A percentile compares a stretch with the other conserved stretches of the same genome.
These are phyloP conservation scores for Drosophila paranaensis DNA, from an alignment of 2,888 invertebrate species.

Conservation along the genomic window DNA sequence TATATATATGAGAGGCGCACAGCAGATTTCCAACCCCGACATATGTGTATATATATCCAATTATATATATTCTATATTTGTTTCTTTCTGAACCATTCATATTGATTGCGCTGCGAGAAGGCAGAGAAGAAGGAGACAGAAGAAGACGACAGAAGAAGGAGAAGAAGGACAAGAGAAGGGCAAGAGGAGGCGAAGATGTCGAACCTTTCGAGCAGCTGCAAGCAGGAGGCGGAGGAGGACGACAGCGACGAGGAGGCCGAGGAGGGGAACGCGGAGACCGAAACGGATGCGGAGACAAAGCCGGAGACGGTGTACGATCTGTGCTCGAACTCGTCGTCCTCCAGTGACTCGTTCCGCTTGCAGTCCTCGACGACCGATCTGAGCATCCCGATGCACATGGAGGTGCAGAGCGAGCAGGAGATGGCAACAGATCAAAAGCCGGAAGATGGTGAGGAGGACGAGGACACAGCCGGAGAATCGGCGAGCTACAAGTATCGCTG, in stretches of 20 bases:
- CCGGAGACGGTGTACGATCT: too few relatives aligned
- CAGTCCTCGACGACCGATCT: too few relatives aligned
- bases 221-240: background rate
- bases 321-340: background rate
- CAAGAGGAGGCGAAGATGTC: slow-evolving; percentile 3
- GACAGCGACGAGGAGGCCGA: background rate
- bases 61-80: background rate
- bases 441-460: too few relatives aligned
- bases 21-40: slow-evolving; percentile 4
- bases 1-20: slow-evolving; percentile 7
- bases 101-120: background rate
- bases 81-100: background rate
- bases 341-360: background rate
- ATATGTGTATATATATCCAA: background rate
- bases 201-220: background rate
- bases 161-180: background rate
- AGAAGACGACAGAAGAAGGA: too few relatives aligned
- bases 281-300: background rate
- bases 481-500: background rate
- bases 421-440: too few relatives aligned
- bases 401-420: background rate
- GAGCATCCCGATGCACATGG: background rate
- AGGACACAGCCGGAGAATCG: too few relatives aligned
- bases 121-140: too few relatives aligned
- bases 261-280: background rate